Percentiles rank a stretch among this genome's conserved stretches.
Evolutionary conservation across 1,140 invertebrate genomes (phyloP).

Genomic region (Orchesella cincta): DNA sequence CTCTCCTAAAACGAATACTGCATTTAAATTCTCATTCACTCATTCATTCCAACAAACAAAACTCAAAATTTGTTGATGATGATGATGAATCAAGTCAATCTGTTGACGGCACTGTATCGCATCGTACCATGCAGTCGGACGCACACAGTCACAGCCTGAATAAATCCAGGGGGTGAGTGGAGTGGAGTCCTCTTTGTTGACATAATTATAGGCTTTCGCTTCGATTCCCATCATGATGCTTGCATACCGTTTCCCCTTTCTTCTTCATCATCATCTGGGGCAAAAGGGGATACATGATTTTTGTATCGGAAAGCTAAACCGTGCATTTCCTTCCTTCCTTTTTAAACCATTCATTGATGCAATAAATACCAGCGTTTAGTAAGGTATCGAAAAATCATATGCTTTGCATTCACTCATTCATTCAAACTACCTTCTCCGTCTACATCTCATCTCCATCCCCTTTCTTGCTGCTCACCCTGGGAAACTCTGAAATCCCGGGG

Average conservation of each 20-base stretch:
- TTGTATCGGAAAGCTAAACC: conserved; percentile 5
- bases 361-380: conserved; percentile 21
- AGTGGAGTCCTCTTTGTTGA: conserved; percentile 11
- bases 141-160: too few species aligned
- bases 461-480: conserved; percentile 1
- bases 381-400: too few species aligned
- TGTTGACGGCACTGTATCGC: background rate
- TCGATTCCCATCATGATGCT: too few species aligned
- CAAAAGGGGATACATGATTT: conserved; percentile 6
- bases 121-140: too few species aligned
- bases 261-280: too few species aligned
- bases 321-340: conserved; percentile 12
- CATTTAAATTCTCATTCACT: background rate
- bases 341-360: background rate
- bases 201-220: conserved; percentile 21
- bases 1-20: background rate
- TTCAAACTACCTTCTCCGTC: too few species aligned
- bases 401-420: too few species aligned
- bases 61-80: too few species aligned
- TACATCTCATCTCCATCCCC: too few species aligned
- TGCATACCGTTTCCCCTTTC: too few species aligned
- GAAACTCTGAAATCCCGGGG: conserved; percentile 20
- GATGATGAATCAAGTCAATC: background rate
- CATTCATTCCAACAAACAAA: background rate
- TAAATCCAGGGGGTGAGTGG: too few species aligned